Percentiles rank a stretch among this genome's conserved stretches.
Evolutionary conservation across 2,113 vertebrate species (phyloP).

Genomic region (Entomyzon cyanotis): DNA sequence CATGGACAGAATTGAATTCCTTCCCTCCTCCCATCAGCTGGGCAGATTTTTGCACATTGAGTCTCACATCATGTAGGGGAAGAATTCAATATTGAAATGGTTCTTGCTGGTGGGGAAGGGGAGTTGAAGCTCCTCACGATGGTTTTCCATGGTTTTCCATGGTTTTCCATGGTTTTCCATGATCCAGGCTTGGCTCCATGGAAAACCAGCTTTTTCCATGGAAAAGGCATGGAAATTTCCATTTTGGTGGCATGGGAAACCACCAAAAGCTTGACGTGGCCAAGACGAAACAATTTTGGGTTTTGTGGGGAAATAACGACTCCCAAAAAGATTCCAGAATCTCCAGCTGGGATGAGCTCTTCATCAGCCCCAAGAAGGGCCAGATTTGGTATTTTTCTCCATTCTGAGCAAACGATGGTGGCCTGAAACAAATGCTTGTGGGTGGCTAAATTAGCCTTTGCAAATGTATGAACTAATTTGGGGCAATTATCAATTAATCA

Average conservation of each 20-base stretch:
- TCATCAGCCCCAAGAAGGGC: background rate
- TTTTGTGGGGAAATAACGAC: background rate
- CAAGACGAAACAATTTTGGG: background rate
- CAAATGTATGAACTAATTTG: background rate
- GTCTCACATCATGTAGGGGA: fast-evolving
- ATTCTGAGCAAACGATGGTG: background rate
- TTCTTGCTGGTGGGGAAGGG: background rate
- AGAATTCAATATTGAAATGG: background rate
- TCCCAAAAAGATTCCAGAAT: background rate
- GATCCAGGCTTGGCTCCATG: background rate
- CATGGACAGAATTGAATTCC: background rate
- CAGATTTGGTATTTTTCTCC: background rate
- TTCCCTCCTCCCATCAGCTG: background rate
- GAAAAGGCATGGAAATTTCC: too few relatives aligned
- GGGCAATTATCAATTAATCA: slow-evolving; percentile 44
- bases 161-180: too few relatives aligned
- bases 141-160: too few relatives aligned
- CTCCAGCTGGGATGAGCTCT: background rate
- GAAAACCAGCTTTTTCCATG: background rate
- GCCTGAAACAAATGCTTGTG: slow-evolving; percentile 14
- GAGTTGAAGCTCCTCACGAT: background rate
- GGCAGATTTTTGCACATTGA: background rate
- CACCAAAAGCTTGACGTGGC: background rate
- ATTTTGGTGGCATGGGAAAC: too few relatives aligned
- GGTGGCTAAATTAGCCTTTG: slow-evolving; percentile 9